These are phyloP conservation scores for Sebastes vulpes DNA, from an alignment of 2,797 vertebrate species.

Conservation along the genomic window DNA sequence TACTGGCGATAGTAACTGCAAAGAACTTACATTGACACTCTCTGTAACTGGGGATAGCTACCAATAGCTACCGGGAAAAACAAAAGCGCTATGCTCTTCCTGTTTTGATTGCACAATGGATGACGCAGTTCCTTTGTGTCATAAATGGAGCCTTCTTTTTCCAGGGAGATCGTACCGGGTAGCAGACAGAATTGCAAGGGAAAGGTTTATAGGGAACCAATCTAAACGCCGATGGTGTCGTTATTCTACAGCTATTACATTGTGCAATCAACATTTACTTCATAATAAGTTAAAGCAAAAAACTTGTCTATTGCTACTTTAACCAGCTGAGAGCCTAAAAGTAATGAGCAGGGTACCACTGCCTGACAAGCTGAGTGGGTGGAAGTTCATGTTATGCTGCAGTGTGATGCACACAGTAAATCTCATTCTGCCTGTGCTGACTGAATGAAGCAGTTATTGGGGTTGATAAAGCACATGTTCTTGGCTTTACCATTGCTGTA, in stretches of 20 bases:
- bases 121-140: background rate
- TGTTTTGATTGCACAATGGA: background rate
- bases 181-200: background rate
- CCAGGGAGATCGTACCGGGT: background rate
- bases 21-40: background rate
- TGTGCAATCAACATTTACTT: background rate
- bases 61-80: background rate
- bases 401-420: constrained; percentile 3
- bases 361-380: constrained; percentile 6
- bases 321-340: background rate
- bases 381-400: background rate
- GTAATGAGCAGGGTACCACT: background rate
- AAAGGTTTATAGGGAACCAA: background rate
- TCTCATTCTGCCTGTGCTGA: background rate
- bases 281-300: background rate
- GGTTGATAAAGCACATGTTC: background rate
- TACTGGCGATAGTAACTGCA: background rate
- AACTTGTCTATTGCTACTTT: background rate
- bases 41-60: background rate
- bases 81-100: background rate
- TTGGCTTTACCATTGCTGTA: background rate
- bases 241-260: background rate
- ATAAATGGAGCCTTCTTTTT: background rate
- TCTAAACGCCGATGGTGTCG: background rate
- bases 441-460: background rate